Evolutionary conservation across 2,888 invertebrate genomes (phyloP).

Genomic region (Tachina grossa): DNA sequence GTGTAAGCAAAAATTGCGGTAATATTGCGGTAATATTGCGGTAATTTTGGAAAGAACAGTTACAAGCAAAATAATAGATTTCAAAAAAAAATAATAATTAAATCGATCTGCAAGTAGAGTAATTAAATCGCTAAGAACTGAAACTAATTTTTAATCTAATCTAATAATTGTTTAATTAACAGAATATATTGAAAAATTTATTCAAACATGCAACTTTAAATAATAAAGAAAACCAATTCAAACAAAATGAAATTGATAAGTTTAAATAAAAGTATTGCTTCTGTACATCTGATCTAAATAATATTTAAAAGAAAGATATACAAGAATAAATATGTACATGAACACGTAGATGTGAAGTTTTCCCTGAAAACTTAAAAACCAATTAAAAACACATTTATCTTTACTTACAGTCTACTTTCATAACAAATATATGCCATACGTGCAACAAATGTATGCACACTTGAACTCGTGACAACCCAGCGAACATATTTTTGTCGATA

Average conservation of each 20-base stretch:
- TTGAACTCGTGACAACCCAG: neutral
- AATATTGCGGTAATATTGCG: slow-evolving; percentile 13
- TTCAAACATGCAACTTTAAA: neutral
- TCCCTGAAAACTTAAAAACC: slow-evolving; percentile 68
- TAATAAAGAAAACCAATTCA: neutral
- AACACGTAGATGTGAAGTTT: slow-evolving; percentile 11
- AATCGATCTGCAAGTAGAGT: slow-evolving; percentile 50
- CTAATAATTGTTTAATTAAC: neutral
- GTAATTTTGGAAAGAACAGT: neutral
- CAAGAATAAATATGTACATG: slow-evolving; percentile 13
- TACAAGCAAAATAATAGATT: slow-evolving; percentile 14
- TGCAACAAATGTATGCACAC: slow-evolving; percentile 5
- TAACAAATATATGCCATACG: slow-evolving; percentile 38
- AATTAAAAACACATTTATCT: slow-evolving; percentile 70
- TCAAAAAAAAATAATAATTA: slow-evolving; percentile 38
- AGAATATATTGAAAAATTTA: neutral
- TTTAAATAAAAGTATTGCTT: slow-evolving; percentile 47
- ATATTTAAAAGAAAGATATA: neutral
- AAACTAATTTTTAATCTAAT: neutral
- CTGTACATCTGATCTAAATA: slow-evolving; percentile 23
- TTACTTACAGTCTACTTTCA: slow-evolving; percentile 61
- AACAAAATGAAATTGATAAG: slow-evolving; percentile 25
- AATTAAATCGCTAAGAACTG: slow-evolving; percentile 16
- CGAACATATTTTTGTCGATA: too few relatives aligned
- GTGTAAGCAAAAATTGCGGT: neutral